Evolutionary conservation across 2,797 vertebrate genomes (phyloP), one percentile per base, ranked within the genome.

Genomic region (Aselliscus stoliczkanus): DNA sequence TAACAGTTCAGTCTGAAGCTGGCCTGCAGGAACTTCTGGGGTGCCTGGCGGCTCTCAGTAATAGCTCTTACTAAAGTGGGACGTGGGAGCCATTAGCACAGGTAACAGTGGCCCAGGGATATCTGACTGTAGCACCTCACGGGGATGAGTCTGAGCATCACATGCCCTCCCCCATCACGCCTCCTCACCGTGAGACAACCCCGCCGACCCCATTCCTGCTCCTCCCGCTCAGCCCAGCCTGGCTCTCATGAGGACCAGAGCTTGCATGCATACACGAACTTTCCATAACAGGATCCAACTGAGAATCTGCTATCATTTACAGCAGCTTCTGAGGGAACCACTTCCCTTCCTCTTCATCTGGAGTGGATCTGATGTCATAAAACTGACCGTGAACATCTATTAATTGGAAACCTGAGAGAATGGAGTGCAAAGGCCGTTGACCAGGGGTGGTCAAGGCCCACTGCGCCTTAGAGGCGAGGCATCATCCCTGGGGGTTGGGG

Each of bases 291-390:
- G 14, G 52, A 84, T 93, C 90, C 62, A 73, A 69, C 62, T 65
- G 77, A 18, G 42, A 73, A 87, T 92, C 88, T 89, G 92, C 85
- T 87, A 17, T 91, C 25, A 0, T 76, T 96, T 93, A 93, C 31
- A 88, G 85, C 0, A 0, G 75, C 85, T 93, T 90, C 95, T 64
- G 29, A 64, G 85, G 67, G 85, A 95, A 62, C 39, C 23, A 9
- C 31, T 91, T 93, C 23, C 90, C 94, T 93, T 90, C 73, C 64
- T 90, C 73, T 69, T 97, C 70, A 80, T 87, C 95, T 89, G 96
- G 92, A 64, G 81, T 56, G 72, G 84, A 15, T 83, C 34, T 83
- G n/a, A 67, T 84, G 62, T 72, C 88, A 25, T 54, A 91, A 96
- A 90, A 80, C 39, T 21, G 94, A 15, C 82, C 42, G 0, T 95